These are phyloP conservation scores for Numenius arquata DNA, from an alignment of 2,113 vertebrate genomes.

Conservation along the genomic window DNA sequence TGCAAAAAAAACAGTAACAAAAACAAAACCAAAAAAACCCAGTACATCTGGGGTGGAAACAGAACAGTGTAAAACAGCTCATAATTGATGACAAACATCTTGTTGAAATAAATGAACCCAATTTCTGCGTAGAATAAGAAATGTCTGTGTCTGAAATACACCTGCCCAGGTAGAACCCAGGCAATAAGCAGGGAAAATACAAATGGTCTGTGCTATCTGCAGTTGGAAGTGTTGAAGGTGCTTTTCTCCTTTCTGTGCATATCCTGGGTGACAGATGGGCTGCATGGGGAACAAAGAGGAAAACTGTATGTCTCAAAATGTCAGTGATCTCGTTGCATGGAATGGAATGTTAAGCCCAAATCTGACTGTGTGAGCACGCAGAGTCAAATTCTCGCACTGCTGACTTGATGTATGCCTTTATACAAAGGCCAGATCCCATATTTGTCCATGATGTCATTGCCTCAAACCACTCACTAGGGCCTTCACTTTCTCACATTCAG, in stretches of 20 bases:
- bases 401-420: background rate
- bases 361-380: background rate
- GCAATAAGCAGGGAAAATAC: background rate
- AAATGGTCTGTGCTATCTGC: background rate
- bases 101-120: conserved; percentile 33
- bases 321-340: background rate
- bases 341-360: background rate
- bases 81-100: background rate
- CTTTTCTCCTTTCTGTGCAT: background rate
- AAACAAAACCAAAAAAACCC: background rate
- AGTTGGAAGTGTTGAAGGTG: background rate
- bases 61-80: background rate
- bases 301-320: background rate
- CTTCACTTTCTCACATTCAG: background rate
- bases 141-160: background rate
- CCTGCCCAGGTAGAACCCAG: background rate
- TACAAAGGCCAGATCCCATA: background rate
- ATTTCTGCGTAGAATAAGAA: background rate
- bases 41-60: background rate
- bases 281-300: background rate
- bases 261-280: background rate
- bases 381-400: background rate
- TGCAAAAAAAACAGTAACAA: background rate
- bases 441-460: background rate
- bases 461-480: background rate